Evolutionary conservation across 2,797 vertebrate genomes (phyloP).

Genomic region (Clamator glandarius): DNA sequence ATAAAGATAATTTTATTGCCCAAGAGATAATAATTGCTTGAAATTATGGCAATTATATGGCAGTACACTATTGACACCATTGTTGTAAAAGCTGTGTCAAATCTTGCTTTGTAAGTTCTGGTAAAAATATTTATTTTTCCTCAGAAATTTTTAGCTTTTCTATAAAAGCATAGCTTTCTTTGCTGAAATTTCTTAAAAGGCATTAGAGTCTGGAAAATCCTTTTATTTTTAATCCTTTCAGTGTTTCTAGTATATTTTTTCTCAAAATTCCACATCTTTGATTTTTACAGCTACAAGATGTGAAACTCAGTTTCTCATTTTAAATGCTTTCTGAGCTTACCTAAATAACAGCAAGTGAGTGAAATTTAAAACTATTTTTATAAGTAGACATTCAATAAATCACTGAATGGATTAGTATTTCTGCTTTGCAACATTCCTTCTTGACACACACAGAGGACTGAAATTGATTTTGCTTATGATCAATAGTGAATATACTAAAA

Average conservation of each 20-base stretch:
- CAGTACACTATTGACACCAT: not conserved
- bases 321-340: not conserved
- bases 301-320: not conserved
- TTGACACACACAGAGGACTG: not conserved
- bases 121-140: not conserved
- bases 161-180: not conserved
- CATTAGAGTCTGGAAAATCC: not conserved
- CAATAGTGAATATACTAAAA: not conserved
- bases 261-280: not conserved
- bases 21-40: not conserved
- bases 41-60: not conserved
- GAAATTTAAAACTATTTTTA: not conserved
- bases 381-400: not conserved
- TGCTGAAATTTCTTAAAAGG: not conserved
- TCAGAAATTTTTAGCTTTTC: not conserved
- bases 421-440: not conserved
- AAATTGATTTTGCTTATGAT: not conserved
- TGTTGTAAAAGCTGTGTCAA: constrained; percentile 5
- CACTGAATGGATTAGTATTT: not conserved
- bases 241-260: not conserved
- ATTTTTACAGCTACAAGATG: not conserved
- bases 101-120: not conserved
- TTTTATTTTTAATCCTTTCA: not conserved
- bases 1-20: constrained; percentile 54
- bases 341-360: not conserved